A percentile compares a stretch with the other conserved stretches of the same genome.
These are phyloP conservation scores for Drosophila anceps DNA, from an alignment of 2,888 invertebrate species.

Conservation along the genomic window DNA sequence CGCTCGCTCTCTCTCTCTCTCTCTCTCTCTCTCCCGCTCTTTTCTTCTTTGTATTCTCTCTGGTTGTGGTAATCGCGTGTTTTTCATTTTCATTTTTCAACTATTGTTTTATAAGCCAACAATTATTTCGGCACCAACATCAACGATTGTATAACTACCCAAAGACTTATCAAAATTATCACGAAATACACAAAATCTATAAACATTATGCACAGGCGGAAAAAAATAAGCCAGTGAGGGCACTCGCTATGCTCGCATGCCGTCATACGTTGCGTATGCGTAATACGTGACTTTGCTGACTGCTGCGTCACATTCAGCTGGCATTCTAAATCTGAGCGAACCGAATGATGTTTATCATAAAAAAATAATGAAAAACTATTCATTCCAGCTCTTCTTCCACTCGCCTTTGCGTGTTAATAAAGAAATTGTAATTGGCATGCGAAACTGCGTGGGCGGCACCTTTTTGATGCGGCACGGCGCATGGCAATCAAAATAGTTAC, in stretches of 20 bases:
- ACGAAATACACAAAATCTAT: conserved; percentile 60
- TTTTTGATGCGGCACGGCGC: conserved; percentile 4
- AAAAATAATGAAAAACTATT: conserved; percentile 1
- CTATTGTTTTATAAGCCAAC: conserved; percentile 65
- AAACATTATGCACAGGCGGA: conserved; percentile 47
- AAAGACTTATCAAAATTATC: conserved; percentile 71
- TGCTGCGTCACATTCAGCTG: conserved; percentile 40
- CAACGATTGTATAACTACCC: conserved; percentile 57
- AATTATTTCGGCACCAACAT: conserved; percentile 57
- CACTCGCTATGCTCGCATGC: conserved; percentile 24
- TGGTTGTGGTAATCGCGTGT: conserved; percentile 67
- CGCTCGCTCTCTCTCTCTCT: conserved; percentile 5
- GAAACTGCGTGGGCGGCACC: conserved; percentile 6
- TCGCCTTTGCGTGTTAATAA: conserved; percentile 48
- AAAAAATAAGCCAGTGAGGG: conserved; percentile 14
- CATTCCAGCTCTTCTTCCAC: conserved; percentile 7
- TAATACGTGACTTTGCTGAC: conserved; percentile 59
- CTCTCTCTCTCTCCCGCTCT: background rate
- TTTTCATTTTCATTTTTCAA: conserved; percentile 56
- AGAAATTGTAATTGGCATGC: conserved; percentile 40
- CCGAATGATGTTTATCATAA: background rate
- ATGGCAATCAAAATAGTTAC: conserved; percentile 28
- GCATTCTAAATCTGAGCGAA: conserved; percentile 32
- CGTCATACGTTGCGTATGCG: conserved; percentile 69
- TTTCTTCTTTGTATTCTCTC: background rate